These are phyloP conservation scores for Sinhomidia bicolor DNA, from an alignment of 2,888 invertebrate species.

Conservation along the genomic window DNA sequence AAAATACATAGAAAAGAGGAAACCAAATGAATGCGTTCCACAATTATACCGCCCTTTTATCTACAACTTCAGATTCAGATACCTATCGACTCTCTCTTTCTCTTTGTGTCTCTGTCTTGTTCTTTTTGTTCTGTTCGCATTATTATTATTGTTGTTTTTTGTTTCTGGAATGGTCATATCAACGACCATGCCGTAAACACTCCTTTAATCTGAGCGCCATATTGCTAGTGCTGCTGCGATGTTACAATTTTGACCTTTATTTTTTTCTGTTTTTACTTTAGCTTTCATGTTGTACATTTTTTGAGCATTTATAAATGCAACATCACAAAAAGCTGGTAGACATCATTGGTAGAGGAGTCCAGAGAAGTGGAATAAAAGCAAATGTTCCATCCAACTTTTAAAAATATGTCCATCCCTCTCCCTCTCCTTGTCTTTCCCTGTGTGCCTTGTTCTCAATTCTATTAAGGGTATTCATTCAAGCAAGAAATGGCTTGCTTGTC, in stretches of 20 bases:
- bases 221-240: neutral
- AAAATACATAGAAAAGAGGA: neutral
- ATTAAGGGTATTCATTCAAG: conserved; percentile 36
- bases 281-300: neutral
- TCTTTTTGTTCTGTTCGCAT: no score
- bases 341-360: neutral
- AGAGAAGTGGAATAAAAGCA: conserved; percentile 9
- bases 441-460: neutral
- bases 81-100: no score
- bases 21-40: neutral
- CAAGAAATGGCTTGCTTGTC: conserved; percentile 37
- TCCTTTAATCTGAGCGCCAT: conserved; percentile 3
- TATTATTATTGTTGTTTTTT: neutral
- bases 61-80: no score
- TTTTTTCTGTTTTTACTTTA: neutral
- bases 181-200: conserved; percentile 34
- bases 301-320: neutral
- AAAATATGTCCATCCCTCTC: conserved; percentile 28
- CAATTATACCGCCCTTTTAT: no score
- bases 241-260: conserved; percentile 6
- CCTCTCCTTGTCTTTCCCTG: neutral
- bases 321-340: neutral
- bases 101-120: neutral
- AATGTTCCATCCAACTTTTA: conserved; percentile 14
- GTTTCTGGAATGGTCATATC: conserved; percentile 20